Base-by-base conservation (phyloP, 2,888 invertebrate species). In the Mechanitis messenoides region DNA sequence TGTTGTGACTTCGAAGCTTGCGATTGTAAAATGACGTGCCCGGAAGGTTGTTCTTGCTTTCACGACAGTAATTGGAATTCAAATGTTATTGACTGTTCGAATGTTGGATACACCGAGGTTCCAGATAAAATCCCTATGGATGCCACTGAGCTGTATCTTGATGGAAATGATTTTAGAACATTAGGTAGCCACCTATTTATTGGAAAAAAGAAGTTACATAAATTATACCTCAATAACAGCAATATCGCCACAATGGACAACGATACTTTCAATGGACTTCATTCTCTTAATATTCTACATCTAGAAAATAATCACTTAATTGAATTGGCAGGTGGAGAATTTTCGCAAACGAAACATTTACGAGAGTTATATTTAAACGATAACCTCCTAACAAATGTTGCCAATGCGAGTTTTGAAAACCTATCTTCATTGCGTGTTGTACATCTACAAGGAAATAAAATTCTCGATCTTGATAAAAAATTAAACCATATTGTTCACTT, bases 1-100 rank as follows among this genome's bases (percentile, higher is more conserved):
- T 97, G 96, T 81, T 96, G 96, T 79, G 95, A 96, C 74, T 96
- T 95, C 84, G 95, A 95, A 80, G 95, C 95, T 53, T 96, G 96
- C 79, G 96, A 96, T 83, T 96, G 96, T 83, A 95, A 95, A 88
- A 96, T 96, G 94, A 94, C 94, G 50, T 96, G 96, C 74, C 96
- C 96, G 12, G 92, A 92, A 74, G 94, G 94, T 74, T 96, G 96
- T 83, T 93, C 94, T 57, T 96, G 96, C 79, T 96, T 93, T 80
- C 95, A 95, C 81, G 96, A 96, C 78, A 94, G 94, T 80, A 93
- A 94, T 71, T 96, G 95, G 95, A 92, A 93, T 66, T 94, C 94
- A 66, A 96, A 96, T 85, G 94, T 95, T 35, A 95, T 96, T 57
- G 95, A 95, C 80, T 96, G 95, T 77, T 94, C 94, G 64, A 93